Conservation (phyloP, 2,113 vertebrate genomes). For the Lanius ludovicianus region DNA sequence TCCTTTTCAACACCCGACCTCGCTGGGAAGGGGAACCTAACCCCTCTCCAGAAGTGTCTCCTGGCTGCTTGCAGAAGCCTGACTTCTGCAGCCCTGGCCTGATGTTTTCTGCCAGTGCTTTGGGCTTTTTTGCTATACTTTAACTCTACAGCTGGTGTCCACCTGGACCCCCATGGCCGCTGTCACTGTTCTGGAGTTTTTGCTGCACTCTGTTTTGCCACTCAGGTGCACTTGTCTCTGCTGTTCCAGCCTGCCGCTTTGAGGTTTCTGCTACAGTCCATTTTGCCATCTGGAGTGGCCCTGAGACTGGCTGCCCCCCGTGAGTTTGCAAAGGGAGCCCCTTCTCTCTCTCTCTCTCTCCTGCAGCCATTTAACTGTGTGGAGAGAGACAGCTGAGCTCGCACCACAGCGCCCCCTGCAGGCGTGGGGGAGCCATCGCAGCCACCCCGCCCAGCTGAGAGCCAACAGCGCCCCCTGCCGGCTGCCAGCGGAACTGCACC, state of each 20-base stretch:
- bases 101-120: background rate
- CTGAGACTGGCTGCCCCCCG: fast-evolving
- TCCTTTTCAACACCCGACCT: background rate
- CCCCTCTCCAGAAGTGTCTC: background rate
- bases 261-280: background rate
- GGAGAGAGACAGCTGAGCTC: background rate
- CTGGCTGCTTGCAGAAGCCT: background rate
- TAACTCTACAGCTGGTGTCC: too few relatives aligned
- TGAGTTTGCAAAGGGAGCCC: background rate
- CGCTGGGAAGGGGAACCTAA: background rate
- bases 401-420: background rate
- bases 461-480: background rate
- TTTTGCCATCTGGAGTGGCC: fast-evolving
- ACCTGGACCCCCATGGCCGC: fast-evolving
- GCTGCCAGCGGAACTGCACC: fast-evolving
- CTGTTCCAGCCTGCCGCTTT: background rate
- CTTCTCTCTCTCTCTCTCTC: background rate
- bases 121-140: background rate
- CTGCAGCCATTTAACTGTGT: too few relatives aligned
- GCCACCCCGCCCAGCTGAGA: background rate
- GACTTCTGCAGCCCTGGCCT: background rate
- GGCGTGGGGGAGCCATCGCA: fast-evolving
- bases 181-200: background rate
- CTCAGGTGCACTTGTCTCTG: fast-evolving
- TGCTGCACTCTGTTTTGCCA: background rate